Percentiles rank a stretch among this genome's conserved stretches.
phyloP scores from a whole-genome alignment of 2,113 vertebrate species.

The Oxyura jamaicensis region DNA sequence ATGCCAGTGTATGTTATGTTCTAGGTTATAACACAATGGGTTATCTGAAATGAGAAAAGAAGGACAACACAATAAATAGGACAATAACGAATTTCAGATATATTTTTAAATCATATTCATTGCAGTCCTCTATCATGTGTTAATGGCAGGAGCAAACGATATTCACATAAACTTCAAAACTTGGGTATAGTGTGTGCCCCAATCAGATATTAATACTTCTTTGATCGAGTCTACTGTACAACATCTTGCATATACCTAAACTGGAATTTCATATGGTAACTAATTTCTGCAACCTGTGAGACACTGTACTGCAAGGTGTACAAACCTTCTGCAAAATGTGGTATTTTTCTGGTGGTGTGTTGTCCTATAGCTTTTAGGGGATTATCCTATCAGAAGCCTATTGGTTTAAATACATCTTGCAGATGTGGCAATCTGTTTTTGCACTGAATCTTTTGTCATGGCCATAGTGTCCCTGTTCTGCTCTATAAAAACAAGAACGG shows the following conservation, averaged over 20 bases:
- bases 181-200: background rate
- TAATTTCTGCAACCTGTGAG: background rate
- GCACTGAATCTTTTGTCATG: background rate
- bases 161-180: background rate
- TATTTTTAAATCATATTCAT: background rate
- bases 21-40: background rate
- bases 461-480: background rate
- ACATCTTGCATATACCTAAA: background rate
- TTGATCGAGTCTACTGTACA: background rate
- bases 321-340: background rate
- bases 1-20: accelerated
- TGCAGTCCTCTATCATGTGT: background rate
- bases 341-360: background rate
- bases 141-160: background rate
- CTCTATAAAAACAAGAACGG: background rate
- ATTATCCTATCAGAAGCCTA: background rate
- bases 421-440: background rate
- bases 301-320: background rate
- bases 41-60: background rate
- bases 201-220: background rate
- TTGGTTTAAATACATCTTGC: background rate
- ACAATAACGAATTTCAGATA: background rate
- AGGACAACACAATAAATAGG: background rate
- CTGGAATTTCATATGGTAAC: background rate
- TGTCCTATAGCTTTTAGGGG: background rate